phyloP scores from a whole-genome alignment of 2,113 vertebrate species.

The Tringa solitaria region DNA sequence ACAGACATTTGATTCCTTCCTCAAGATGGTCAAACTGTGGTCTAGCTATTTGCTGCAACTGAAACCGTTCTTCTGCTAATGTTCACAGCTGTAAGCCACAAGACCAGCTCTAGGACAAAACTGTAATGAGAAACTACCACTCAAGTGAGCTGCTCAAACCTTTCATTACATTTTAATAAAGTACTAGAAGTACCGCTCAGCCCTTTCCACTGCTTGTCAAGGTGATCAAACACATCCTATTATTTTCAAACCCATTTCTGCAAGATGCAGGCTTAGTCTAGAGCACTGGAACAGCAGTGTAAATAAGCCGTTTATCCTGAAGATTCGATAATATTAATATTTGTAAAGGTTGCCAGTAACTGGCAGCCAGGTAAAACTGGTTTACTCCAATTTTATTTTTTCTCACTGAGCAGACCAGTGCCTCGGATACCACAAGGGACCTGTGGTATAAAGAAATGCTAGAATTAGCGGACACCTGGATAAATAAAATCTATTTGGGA shows the following conservation, averaged over 20 bases:
- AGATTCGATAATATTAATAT: neutral
- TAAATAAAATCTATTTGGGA: conserved; percentile 36
- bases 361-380: neutral
- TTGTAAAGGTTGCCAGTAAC: neutral
- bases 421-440: neutral
- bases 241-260: neutral
- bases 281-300: neutral
- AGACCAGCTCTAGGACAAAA: neutral
- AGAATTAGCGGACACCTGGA: conserved; percentile 44
- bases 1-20: neutral
- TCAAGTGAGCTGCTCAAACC: neutral
- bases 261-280: neutral
- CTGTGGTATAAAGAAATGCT: conserved; percentile 10
- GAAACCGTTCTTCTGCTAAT: neutral
- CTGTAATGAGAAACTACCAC: neutral
- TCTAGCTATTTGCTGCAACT: neutral
- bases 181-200: neutral
- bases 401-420: neutral
- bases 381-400: neutral
- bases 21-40: neutral
- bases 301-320: neutral
- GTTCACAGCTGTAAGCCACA: neutral
- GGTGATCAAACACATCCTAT: neutral
- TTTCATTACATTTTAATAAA: conserved; percentile 50
- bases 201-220: neutral